Conservation (phyloP, 2,888 invertebrate genomes). For the Axea sp. region DNA sequence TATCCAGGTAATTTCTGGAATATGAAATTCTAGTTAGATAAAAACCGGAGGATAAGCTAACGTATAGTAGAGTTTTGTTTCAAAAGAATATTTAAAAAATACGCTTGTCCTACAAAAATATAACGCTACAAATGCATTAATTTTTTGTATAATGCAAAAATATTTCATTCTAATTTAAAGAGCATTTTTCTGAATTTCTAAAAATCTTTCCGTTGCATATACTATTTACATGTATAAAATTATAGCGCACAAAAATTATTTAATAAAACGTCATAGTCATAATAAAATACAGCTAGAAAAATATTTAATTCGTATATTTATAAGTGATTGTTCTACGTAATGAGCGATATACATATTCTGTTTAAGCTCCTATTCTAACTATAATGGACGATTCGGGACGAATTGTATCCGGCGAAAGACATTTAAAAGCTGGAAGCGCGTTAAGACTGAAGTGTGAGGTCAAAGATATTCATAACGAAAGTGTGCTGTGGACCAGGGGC, state of each 20-base stretch:
- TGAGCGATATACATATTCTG: conserved; percentile 22
- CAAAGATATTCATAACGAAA: conserved; percentile 78
- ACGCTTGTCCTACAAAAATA: conserved; percentile 12
- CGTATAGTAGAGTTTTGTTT: conserved; percentile 1
- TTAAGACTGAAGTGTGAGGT: conserved; percentile 81
- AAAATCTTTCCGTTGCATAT: neutral
- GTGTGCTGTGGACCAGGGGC: conserved; percentile 81
- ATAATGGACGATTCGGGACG: conserved; percentile 83
- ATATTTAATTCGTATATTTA: no score
- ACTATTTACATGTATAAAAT: neutral
- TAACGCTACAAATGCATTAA: conserved; percentile 5
- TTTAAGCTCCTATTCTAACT: conserved; percentile 82
- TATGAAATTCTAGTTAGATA: conserved; percentile 4
- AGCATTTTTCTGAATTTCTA: conserved; percentile 12
- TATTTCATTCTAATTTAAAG: no score
- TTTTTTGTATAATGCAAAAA: conserved; percentile 4
- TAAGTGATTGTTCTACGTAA: no score
- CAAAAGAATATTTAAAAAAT: conserved; percentile 32
- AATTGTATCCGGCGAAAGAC: conserved; percentile 81
- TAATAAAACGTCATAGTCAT: no score
- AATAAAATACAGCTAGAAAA: no score
- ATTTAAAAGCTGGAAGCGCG: conserved; percentile 82
- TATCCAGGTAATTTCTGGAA: conserved; percentile 13
- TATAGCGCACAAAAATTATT: no score
- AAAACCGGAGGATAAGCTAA: conserved; percentile 16